Evolutionary conservation across 2,113 vertebrate genomes (phyloP).

Genomic region (Heterochromis multidens): DNA sequence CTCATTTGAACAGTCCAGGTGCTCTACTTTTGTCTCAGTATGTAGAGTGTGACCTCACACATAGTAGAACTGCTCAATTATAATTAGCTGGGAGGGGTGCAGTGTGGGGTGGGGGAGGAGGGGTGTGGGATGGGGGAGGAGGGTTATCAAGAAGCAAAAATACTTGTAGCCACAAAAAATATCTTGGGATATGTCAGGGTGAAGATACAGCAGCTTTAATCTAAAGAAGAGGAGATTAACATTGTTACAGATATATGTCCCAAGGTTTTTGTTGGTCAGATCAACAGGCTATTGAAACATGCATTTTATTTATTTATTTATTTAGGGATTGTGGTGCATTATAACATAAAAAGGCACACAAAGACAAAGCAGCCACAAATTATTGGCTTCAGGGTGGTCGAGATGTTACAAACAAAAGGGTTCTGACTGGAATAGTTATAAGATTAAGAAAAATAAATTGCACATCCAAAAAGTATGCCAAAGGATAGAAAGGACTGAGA

Average conservation of each 20-base stretch:
- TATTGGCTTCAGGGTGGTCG: not conserved
- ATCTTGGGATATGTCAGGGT: not conserved
- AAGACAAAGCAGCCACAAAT: not conserved
- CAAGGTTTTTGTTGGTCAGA: rapidly evolving
- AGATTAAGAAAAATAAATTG: not conserved
- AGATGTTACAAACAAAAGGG: not conserved
- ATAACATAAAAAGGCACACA: not conserved
- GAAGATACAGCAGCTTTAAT: not conserved
- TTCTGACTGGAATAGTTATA: not conserved
- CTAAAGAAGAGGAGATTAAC: not conserved
- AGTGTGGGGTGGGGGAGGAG: not conserved
- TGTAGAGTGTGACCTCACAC: not conserved
- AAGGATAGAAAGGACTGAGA: not conserved
- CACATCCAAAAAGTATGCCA: not conserved
- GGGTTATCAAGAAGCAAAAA: not conserved
- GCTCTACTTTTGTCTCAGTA: constrained; percentile 2
- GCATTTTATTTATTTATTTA: not conserved
- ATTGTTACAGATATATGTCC: not conserved
- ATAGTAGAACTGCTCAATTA: constrained; percentile 5
- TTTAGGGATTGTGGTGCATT: not conserved
- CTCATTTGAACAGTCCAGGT: not conserved
- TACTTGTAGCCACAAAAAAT: not conserved
- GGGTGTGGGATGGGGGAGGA: not conserved
- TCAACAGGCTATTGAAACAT: not conserved
- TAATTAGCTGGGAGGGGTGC: not conserved